These are phyloP conservation scores for Eucera pruinosa DNA, from an alignment of 2,888 invertebrate genomes.

Conservation along the genomic window DNA sequence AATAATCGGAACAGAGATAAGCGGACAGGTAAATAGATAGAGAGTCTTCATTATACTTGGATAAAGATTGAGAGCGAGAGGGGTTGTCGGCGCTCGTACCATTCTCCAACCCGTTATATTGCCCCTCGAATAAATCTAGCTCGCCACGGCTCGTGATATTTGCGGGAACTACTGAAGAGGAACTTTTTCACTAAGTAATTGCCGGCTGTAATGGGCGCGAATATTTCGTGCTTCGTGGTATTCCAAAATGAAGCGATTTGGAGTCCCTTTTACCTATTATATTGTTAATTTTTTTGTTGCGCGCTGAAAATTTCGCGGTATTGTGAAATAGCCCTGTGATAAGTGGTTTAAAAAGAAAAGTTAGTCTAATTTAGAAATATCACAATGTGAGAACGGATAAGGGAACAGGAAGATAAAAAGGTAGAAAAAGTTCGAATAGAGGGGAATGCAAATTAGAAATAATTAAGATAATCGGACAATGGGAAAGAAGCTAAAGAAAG, in stretches of 20 bases:
- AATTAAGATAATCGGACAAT: slow-evolving; percentile 43
- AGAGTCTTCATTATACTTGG: slow-evolving; percentile 41
- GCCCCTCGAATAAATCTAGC: slow-evolving; percentile 4
- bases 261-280: background rate
- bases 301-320: no score
- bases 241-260: background rate
- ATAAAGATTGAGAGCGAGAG: slow-evolving; percentile 46
- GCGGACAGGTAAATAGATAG: slow-evolving; percentile 58
- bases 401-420: background rate
- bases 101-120: slow-evolving; percentile 1
- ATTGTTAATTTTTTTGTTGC: no score
- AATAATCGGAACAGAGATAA: slow-evolving; percentile 61
- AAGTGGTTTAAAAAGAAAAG: no score
- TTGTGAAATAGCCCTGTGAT: no score
- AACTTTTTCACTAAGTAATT: background rate
- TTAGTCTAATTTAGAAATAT: background rate
- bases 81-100: background rate
- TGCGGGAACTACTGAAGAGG: background rate
- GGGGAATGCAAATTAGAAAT: slow-evolving; percentile 19
- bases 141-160: background rate
- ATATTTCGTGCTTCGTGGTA: background rate
- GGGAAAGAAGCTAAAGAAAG: slow-evolving; percentile 6
- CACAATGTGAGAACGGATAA: no score
- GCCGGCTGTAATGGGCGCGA: background rate
- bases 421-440: background rate